phyloP scores from a whole-genome alignment of 2,888 invertebrate species.

The Malachius bipustulatus region DNA sequence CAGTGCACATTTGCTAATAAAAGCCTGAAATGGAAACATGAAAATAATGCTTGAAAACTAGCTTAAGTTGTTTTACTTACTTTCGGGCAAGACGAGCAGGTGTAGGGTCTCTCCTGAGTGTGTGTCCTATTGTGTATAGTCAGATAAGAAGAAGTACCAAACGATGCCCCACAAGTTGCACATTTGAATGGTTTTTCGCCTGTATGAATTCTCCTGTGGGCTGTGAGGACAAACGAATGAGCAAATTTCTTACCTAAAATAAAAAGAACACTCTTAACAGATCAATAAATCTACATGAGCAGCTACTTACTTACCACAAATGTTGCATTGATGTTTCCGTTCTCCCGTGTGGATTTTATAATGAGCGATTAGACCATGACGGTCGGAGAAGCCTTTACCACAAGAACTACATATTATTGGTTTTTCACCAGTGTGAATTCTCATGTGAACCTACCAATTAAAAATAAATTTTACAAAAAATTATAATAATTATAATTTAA shows the following conservation, averaged over 20 bases:
- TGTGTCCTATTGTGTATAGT: constrained; percentile 33
- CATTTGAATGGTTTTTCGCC: constrained; percentile 33
- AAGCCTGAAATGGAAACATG: constrained; percentile 23
- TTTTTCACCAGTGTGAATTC: constrained; percentile 32
- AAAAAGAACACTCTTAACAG: no score
- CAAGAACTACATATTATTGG: constrained; percentile 31
- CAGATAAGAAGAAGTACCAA: constrained; percentile 32
- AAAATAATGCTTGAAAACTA: neutral
- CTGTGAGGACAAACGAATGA: constrained; percentile 31
- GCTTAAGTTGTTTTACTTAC: constrained; percentile 20
- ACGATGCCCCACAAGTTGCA: constrained; percentile 28
- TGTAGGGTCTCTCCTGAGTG: constrained; percentile 32
- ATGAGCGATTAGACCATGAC: constrained; percentile 29
- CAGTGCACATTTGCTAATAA: constrained; percentile 31
- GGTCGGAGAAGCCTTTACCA: constrained; percentile 30
- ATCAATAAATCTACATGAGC: no score
- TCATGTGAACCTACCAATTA: constrained; percentile 32
- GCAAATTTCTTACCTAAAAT: constrained; percentile 29
- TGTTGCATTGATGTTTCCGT: constrained; percentile 30
- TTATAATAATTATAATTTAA: constrained; percentile 6
- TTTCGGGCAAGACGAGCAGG: constrained; percentile 30
- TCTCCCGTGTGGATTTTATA: constrained; percentile 34
- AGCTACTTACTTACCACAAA: constrained; percentile 28
- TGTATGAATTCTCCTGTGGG: constrained; percentile 31
- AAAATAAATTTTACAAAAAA: constrained; percentile 8